Evolutionary conservation across 2,113 vertebrate species (phyloP), one percentile per base, ranked within the genome.

Genomic region (Hoplias malabaricus): DNA sequence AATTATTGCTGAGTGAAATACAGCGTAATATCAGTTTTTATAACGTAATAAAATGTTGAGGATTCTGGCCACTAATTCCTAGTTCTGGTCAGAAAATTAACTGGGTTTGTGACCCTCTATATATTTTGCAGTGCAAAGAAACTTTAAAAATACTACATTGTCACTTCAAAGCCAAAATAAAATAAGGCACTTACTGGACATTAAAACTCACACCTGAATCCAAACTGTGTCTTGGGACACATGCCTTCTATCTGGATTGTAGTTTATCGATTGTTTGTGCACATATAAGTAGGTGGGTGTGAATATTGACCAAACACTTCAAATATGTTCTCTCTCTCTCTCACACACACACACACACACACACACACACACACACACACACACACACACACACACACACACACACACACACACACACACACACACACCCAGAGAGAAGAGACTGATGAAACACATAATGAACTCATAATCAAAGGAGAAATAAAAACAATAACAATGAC

Each of bases 391-490:
- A 75, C 71, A 62, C 11, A 5, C 19, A 54, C 3, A 7, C 5
- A 16, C 8, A 42, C n/a, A 25, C 56, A 48, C 13, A 19, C 16
- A 19, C 43, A 63, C 40, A 74, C 3, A 6, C 12, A 70, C 10
- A 12, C 11, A 27, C 21, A 2, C 2, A 1, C 27, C 5, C 27
- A 29, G 56, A 74, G 42, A 25, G n/a, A 46, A 31, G n/a, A 23
- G 29, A 27, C 57, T 73, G 70, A 80, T 31, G 34, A 71, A 56
- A 65, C 7, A 16, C 4, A n/a, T 2, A 54, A 81, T 54, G 61
- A 40, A 42, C 54, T 25, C 33, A 62, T 14, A 62, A 27, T 4
- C 0, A 5, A 38, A 27, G 27, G 23, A 13, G 5, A 42, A 50
- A 31, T 31, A 61, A 31, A 68, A 34, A 43, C 10, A 9, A 19